These are phyloP conservation scores for Nannoperca obscura DNA, from an alignment of 2,797 vertebrate genomes.

Conservation along the genomic window DNA sequence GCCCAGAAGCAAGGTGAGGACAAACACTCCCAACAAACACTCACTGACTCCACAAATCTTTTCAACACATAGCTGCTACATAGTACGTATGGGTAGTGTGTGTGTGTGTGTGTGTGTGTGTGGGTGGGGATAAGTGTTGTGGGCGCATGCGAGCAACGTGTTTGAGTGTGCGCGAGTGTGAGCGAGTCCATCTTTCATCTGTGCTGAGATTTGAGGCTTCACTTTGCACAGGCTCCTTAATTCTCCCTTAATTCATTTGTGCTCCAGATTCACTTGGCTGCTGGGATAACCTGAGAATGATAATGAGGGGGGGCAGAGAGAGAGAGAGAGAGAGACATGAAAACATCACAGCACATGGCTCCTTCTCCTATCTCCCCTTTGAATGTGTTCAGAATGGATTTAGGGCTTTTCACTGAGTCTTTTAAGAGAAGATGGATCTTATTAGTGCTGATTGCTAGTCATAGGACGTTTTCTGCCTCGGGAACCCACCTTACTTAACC, in stretches of 20 bases:
- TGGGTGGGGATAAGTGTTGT: slow-evolving; percentile 28
- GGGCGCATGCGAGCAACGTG: slow-evolving; percentile 24
- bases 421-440: slow-evolving; percentile 93
- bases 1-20: slow-evolving; percentile 79
- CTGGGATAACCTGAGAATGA: slow-evolving; percentile 92
- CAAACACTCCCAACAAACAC: slow-evolving; percentile 67
- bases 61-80: slow-evolving; percentile 21
- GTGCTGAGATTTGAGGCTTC: slow-evolving; percentile 93
- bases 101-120: neutral
- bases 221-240: slow-evolving; percentile 92
- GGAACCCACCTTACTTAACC: slow-evolving; percentile 86
- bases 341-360: slow-evolving; percentile 83
- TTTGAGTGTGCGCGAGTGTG: slow-evolving; percentile 36
- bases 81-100: neutral
- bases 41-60: slow-evolving; percentile 52
- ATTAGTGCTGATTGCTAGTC: slow-evolving; percentile 95
- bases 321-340: slow-evolving; percentile 44
- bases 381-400: slow-evolving; percentile 94
- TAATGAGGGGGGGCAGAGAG: slow-evolving; percentile 87
- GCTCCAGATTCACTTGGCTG: slow-evolving; percentile 94
- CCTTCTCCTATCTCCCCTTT: slow-evolving; percentile 88
- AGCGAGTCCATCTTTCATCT: slow-evolving; percentile 90
- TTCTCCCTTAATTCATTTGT: slow-evolving; percentile 97
- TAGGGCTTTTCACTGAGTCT: slow-evolving; percentile 93
- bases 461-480: slow-evolving; percentile 85